phyloP scores from a whole-genome alignment of 2,888 invertebrate genomes.

The Nomada ruficornis region DNA sequence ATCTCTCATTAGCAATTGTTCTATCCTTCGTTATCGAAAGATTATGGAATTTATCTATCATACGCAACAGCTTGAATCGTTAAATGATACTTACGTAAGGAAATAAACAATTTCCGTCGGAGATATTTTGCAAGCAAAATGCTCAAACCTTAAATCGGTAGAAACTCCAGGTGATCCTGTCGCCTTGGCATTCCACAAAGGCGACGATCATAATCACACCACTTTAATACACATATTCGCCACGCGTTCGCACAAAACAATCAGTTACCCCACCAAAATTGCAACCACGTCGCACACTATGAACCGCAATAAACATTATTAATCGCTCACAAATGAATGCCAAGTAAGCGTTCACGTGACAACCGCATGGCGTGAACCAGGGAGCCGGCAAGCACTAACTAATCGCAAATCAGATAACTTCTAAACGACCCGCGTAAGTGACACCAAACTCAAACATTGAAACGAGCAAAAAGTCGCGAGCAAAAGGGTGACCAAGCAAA shows the following conservation, averaged over 20 bases:
- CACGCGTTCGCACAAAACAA: too few species aligned
- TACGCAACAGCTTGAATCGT: neutral
- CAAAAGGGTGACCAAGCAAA: neutral
- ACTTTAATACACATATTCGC: neutral
- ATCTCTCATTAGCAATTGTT: conserved; percentile 16
- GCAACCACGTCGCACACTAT: too few species aligned
- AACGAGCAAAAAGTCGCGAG: neutral
- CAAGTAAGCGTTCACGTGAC: neutral
- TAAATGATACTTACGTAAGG: conserved; percentile 4
- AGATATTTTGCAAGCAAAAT: neutral
- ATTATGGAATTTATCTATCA: neutral
- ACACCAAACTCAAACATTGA: neutral
- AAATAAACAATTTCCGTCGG: conserved; percentile 5
- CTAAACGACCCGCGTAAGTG: conserved; percentile 18
- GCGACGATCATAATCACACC: neutral
- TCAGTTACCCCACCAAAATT: too few species aligned
- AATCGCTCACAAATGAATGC: neutral
- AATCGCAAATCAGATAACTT: conserved; percentile 36
- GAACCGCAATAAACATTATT: neutral
- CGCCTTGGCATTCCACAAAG: neutral
- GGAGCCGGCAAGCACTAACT: neutral
- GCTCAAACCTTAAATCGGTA: neutral
- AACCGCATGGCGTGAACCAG: neutral
- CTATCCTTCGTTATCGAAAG: conserved; percentile 2
- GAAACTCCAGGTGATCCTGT: neutral